Conservation (phyloP, 2,113 vertebrate species). For the Oreochromis tanganicae region DNA sequence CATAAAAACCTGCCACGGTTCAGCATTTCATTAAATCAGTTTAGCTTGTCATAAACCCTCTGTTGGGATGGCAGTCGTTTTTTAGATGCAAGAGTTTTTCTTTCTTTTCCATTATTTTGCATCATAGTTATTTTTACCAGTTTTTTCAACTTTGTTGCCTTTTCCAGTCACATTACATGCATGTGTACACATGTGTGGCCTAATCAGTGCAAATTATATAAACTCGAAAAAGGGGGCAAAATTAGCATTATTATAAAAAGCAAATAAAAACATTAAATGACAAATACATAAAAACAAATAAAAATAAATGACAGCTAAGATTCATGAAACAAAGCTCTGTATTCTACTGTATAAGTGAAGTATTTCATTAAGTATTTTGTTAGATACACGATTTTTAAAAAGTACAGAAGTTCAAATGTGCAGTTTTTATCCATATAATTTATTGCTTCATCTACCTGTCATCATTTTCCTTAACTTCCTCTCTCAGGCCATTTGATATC, state of each 20-base stretch:
- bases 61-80: neutral
- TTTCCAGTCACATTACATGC: neutral
- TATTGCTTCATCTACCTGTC: neutral
- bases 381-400: neutral
- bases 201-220: neutral
- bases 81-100: neutral
- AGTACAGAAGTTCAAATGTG: neutral
- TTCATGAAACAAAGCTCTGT: neutral
- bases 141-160: neutral
- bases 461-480: constrained; percentile 78
- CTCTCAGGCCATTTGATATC: constrained; percentile 98
- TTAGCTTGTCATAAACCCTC: neutral
- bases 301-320: neutral
- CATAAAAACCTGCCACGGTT: neutral
- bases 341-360: neutral
- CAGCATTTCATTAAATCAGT: neutral
- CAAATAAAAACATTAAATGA: neutral
- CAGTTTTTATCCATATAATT: neutral
- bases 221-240: neutral
- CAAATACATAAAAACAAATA: neutral
- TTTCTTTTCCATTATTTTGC: neutral
- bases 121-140: neutral
- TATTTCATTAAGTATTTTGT: neutral
- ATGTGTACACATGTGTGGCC: neutral
- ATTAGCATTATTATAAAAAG: neutral